phyloP scores from a whole-genome alignment of 2,888 invertebrate genomes.

The Mystacides longicornis region DNA sequence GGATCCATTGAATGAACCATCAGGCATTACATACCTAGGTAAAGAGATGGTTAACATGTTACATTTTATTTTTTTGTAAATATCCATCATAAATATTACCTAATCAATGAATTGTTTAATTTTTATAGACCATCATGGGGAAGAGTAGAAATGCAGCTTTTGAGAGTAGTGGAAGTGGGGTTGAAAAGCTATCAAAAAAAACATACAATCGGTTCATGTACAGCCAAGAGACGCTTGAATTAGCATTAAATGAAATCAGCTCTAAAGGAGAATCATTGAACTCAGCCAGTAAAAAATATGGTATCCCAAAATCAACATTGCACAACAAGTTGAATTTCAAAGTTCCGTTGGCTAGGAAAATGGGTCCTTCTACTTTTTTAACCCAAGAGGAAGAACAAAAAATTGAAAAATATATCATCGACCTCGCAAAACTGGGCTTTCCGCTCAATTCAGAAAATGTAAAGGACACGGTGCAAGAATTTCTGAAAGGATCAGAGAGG shows the following conservation, averaged over 20 bases:
- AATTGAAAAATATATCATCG: not conserved
- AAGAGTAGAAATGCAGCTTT: not conserved
- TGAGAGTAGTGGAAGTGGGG: not conserved
- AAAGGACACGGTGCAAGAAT: not conserved
- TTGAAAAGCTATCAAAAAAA: conserved; percentile 2
- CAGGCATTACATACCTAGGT: not conserved
- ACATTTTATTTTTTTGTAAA: too few species aligned
- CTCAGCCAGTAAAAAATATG: not conserved
- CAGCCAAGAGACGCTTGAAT: not conserved
- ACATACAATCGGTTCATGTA: not conserved
- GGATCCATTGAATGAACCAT: conserved; percentile 3
- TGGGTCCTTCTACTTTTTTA: conserved; percentile 4
- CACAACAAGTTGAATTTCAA: conserved; percentile 1
- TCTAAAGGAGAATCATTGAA: not conserved
- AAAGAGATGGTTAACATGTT: too few species aligned
- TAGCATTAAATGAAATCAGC: not conserved
- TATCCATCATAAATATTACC: too few species aligned
- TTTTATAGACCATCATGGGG: not conserved
- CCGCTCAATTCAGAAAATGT: not conserved
- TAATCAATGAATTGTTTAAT: not conserved
- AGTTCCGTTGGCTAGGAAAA: not conserved
- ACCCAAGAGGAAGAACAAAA: not conserved
- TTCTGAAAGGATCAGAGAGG: conserved; percentile 8
- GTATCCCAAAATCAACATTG: conserved; percentile 1
- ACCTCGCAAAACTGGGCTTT: not conserved